A percentile compares a stretch with the other conserved stretches of the same genome.
These are phyloP conservation scores for Piaya cayana DNA, from an alignment of 2,113 vertebrate genomes.

Conservation along the genomic window DNA sequence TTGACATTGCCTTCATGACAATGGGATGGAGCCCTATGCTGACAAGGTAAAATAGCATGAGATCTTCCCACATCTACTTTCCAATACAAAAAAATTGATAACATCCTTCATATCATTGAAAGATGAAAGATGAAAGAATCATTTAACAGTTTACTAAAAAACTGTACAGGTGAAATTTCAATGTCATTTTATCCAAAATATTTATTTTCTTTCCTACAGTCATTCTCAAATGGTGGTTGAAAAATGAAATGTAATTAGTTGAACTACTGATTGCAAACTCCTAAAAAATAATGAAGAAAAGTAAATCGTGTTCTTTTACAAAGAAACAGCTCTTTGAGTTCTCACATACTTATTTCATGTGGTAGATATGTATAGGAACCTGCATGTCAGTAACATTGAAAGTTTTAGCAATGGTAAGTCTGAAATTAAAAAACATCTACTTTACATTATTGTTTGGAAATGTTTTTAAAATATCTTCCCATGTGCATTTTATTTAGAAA, in stretches of 20 bases:
- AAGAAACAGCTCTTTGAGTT: background rate
- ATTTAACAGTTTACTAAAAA: constrained; percentile 8
- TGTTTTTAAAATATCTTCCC: background rate
- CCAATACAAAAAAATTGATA: background rate
- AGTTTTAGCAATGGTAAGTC: background rate
- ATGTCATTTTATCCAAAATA: background rate
- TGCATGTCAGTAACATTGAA: background rate
- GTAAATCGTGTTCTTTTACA: background rate
- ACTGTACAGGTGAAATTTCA: background rate
- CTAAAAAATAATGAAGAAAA: background rate
- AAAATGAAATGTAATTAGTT: constrained; percentile 1
- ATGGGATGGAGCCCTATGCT: background rate
- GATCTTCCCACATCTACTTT: background rate
- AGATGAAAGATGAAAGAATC: constrained; percentile 11
- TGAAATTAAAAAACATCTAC: background rate
- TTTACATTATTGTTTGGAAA: background rate
- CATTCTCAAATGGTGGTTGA: background rate
- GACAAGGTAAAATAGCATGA: background rate
- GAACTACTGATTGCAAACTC: background rate
- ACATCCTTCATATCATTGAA: background rate
- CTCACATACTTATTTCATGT: background rate
- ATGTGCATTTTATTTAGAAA: background rate
- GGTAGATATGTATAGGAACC: background rate
- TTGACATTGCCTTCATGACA: background rate
- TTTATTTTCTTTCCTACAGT: background rate